Evolutionary conservation across 2,797 vertebrate species (phyloP).

Genomic region (Gallirallus australis): DNA sequence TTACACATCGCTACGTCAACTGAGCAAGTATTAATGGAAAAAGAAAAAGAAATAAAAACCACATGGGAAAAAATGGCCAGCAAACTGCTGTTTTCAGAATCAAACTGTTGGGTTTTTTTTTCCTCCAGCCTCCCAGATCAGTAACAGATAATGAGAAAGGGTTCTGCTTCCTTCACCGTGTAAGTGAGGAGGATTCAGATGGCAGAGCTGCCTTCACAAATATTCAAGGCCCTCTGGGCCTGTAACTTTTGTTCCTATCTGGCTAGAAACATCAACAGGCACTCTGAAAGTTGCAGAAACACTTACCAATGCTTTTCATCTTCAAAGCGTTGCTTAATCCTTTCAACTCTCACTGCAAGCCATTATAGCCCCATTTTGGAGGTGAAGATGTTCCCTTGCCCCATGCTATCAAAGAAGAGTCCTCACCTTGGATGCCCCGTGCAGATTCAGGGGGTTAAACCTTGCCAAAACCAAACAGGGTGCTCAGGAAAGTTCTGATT

Average conservation of each 20-base stretch:
- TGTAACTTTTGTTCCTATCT: slow-evolving; percentile 27
- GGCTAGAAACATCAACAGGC: background rate
- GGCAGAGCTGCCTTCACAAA: slow-evolving; percentile 26
- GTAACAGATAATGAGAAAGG: background rate
- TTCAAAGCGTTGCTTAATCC: slow-evolving; percentile 47
- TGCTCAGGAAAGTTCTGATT: background rate
- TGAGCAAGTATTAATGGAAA: background rate
- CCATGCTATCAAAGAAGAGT: background rate
- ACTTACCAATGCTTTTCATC: slow-evolving; percentile 48
- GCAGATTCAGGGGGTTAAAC: background rate
- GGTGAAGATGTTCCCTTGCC: background rate
- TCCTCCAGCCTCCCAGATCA: background rate
- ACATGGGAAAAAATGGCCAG: background rate
- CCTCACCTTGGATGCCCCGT: background rate
- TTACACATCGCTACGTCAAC: background rate
- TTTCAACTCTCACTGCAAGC: slow-evolving; percentile 36
- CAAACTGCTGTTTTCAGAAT: background rate
- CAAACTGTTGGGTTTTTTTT: background rate
- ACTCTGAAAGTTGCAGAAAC: background rate
- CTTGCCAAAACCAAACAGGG: background rate
- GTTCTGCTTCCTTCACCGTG: background rate
- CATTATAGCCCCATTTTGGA: background rate
- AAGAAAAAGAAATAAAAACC: too few species aligned
- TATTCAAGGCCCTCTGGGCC: slow-evolving; percentile 8
- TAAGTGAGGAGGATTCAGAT: background rate